These are phyloP conservation scores for Diglossa cyanea DNA, from an alignment of 2,797 vertebrate species.

Conservation along the genomic window DNA sequence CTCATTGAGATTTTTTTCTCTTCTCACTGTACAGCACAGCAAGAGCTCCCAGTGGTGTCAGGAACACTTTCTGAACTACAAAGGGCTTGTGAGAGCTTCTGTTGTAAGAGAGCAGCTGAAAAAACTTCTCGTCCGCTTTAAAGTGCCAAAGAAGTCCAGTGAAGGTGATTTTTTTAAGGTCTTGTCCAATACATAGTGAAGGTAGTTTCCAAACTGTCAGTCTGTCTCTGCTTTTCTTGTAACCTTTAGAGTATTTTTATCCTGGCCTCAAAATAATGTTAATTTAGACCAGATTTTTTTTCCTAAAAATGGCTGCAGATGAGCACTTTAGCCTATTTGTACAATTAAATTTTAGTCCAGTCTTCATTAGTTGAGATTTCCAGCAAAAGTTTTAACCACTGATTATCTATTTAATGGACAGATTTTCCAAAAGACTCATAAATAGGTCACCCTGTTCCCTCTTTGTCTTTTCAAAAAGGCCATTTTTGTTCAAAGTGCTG, in stretches of 20 bases:
- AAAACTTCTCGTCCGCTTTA: constrained; percentile 95
- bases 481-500: neutral
- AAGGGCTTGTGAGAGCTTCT: constrained; percentile 89
- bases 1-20: neutral
- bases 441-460: neutral
- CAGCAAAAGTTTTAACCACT: neutral
- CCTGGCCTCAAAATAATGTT: neutral
- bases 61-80: constrained; percentile 97
- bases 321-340: neutral
- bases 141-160: constrained; percentile 92
- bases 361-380: neutral
- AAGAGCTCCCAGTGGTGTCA: constrained; percentile 98
- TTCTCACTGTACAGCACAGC: constrained; percentile 82
- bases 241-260: neutral
- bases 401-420: neutral
- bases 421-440: neutral
- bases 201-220: neutral
- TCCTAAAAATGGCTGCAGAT: neutral
- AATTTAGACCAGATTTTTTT: neutral
- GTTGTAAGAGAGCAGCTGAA: constrained; percentile 94
- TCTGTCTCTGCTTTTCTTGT: neutral
- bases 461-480: neutral
- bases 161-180: constrained; percentile 80
- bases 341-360: neutral
- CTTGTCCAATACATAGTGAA: neutral